Evolutionary conservation across 2,113 vertebrate species (phyloP), one percentile per base, ranked within the genome.

Genomic region (zebrafish (Danio rerio)): DNA sequence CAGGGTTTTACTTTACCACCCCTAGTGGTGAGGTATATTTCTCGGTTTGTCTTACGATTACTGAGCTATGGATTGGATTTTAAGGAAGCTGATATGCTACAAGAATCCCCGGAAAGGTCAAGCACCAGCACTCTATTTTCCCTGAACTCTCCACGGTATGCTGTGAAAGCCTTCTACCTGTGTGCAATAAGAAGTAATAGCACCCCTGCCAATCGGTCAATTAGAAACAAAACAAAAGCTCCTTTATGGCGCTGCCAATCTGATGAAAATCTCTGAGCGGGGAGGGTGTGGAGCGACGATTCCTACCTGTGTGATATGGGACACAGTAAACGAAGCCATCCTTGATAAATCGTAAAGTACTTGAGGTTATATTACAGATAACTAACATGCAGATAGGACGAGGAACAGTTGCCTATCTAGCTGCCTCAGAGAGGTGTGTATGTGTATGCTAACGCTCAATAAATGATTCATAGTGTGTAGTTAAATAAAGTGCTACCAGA

Each of bases 51-150:
- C 79, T 84, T 87, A 88, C 91, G 82, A 88, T 89, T 92, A 90
- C 91, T 87, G 83, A 89, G 92, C 85, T 88, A 90, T 92, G 91
- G 90, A 90, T 90, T 90, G 87, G 82, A 84, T 87, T 91, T 90
- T 84, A 90, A 78, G 90, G 87, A 93, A 92, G 89, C 80, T 88
- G 92, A 93, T 91, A 90, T 84, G 89, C 90, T 91, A 92, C 92
- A 92, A 91, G 91, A 93, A 86, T 92, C 89, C 84, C 84, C 81
- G 84, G 89, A 94, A 94, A 94, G 93, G 93, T 94, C 93, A 93
- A 93, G 91, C 89, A 92, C 20, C 90, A 86, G 88, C 86, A 88
- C 85, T 92, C 91, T 92, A 89, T 92, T 92, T 92, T 89, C 90
- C 82, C 73, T 83, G 75, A 84, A 84, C 87, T 89, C 89, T 87